These are phyloP conservation scores for Gyrodactylus salaris DNA, from an alignment of 1,140 invertebrate genomes.

Conservation along the genomic window DNA sequence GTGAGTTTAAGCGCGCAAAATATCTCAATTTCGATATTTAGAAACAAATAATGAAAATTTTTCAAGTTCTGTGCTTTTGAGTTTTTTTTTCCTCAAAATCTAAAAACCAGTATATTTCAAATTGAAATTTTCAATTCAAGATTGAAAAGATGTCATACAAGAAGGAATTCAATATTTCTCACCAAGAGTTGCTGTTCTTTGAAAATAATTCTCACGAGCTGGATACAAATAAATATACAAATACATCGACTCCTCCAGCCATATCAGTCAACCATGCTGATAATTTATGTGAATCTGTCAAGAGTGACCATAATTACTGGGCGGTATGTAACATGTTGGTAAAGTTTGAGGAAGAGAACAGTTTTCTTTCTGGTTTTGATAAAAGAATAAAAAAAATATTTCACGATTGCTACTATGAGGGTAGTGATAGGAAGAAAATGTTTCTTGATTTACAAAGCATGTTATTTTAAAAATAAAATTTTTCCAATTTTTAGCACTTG, in stretches of 20 bases:
- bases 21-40: too few species aligned
- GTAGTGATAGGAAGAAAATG: too few species aligned
- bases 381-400: too few species aligned
- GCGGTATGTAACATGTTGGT: background rate
- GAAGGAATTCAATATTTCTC: background rate
- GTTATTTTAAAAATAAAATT: too few species aligned
- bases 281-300: background rate
- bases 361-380: too few species aligned
- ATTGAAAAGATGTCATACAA: background rate
- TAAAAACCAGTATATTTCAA: background rate
- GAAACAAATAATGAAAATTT: too few species aligned
- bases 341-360: background rate
- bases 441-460: too few species aligned
- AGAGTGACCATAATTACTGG: background rate
- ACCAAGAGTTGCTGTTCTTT: background rate
- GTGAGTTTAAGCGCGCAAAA: background rate
- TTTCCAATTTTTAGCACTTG: too few species aligned
- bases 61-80: too few species aligned
- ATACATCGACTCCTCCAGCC: background rate
- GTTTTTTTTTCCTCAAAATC: too few species aligned
- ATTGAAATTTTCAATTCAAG: background rate
- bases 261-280: background rate
- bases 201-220: background rate
- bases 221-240: background rate
- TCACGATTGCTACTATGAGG: too few species aligned